Percentiles rank a stretch among this genome's conserved stretches.
phyloP scores from a whole-genome alignment of 1,140 invertebrate genomes.

The Polypedilum vanderplanki region DNA sequence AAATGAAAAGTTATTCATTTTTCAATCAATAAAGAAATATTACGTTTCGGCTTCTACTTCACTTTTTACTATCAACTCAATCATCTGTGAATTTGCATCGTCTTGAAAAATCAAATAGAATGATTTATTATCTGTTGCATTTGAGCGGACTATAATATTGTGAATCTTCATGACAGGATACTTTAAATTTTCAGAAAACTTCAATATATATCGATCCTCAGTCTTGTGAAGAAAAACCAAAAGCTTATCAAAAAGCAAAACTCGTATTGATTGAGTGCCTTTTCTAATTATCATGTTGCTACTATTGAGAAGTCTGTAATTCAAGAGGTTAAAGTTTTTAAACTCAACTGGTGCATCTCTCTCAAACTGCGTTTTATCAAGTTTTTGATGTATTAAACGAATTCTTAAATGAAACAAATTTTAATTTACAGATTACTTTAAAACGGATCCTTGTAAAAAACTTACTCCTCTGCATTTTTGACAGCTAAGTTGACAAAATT shows the following conservation, averaged over 20 bases:
- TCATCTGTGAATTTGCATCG: constrained; percentile 65
- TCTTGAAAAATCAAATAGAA: constrained; percentile 80
- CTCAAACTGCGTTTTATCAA: constrained; percentile 72
- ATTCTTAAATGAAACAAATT: constrained; percentile 47
- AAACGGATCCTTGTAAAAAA: too few species aligned
- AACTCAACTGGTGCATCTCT: constrained; percentile 53
- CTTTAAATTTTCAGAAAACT: constrained; percentile 63
- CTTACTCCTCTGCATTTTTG: constrained; percentile 80
- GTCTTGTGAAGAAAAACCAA: constrained; percentile 79
- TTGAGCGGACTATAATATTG: constrained; percentile 55
- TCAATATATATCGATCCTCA: constrained; percentile 77
- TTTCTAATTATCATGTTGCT: constrained; percentile 71
- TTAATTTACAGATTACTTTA: too few species aligned
- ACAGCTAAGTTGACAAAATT: constrained; percentile 89
- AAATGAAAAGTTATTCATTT: too few species aligned
- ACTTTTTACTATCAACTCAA: constrained; percentile 74
- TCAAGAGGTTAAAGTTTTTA: constrained; percentile 71
- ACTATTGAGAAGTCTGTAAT: constrained; percentile 78
- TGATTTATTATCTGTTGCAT: constrained; percentile 80
- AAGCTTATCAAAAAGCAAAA: constrained; percentile 78
- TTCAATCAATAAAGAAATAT: constrained; percentile 34
- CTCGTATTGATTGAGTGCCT: constrained; percentile 75
- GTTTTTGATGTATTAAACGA: constrained; percentile 73
- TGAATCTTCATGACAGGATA: constrained; percentile 51
- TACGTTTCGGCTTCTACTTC: constrained; percentile 70